These are phyloP conservation scores for Camptogramma bilineatum DNA, from an alignment of 2,888 invertebrate genomes.

Conservation along the genomic window DNA sequence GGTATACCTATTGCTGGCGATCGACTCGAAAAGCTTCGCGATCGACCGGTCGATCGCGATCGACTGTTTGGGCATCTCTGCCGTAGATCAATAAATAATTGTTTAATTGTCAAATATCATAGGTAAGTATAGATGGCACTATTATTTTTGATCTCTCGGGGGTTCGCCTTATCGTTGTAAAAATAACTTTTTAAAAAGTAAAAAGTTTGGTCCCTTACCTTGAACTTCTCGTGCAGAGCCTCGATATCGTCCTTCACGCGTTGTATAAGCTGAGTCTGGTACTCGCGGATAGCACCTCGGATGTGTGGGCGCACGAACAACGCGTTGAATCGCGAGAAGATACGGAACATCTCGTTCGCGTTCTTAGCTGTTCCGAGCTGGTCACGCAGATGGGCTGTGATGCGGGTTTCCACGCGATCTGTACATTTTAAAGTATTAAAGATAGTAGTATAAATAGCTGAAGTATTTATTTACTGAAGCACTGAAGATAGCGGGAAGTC, in stretches of 20 bases:
- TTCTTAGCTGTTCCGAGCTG: conserved; percentile 99
- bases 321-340: conserved; percentile 99
- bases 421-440: neutral
- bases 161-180: too few relatives aligned
- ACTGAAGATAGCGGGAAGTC: too few relatives aligned
- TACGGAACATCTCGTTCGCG: conserved; percentile 99
- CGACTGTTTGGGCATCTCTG: too few relatives aligned
- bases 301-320: conserved; percentile 99
- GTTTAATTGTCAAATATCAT: too few relatives aligned
- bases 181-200: too few relatives aligned
- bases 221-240: conserved; percentile 98
- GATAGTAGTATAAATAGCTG: too few relatives aligned
- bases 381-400: conserved; percentile 98
- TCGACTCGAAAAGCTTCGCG: too few relatives aligned
- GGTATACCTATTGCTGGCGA: too few relatives aligned
- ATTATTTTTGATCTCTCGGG: too few relatives aligned
- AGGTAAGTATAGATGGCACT: too few relatives aligned
- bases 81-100: too few relatives aligned
- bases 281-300: conserved; percentile 99
- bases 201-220: conserved; percentile 83
- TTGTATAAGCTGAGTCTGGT: conserved; percentile 99
- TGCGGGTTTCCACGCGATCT: conserved; percentile 98
- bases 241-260: conserved; percentile 99
- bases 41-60: too few relatives aligned
- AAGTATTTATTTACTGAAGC: neutral